Base-by-base conservation (phyloP, 1,140 invertebrate genomes). In the Ceratina calcarata region DNA sequence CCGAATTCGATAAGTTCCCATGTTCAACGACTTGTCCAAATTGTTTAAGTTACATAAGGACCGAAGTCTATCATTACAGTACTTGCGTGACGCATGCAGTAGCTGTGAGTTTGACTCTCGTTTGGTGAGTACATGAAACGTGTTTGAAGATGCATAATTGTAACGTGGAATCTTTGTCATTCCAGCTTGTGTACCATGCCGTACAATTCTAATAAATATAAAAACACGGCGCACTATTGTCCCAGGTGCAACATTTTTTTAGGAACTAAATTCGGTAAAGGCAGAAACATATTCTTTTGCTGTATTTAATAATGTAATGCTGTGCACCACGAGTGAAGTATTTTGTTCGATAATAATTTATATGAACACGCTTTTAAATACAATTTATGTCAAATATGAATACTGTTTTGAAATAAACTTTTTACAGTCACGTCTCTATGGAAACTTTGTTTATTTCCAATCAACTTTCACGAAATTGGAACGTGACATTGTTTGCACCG, bases 41-140 rank as follows among this genome's bases (percentile, higher is more conserved):
- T 53, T 80, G 80, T 57, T 82, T 79, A 45, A 37, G 58, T 65
- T 82, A 69, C 1, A 74, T 82, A 22, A 22, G 27, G n/a, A 82
- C 77, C 0, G 7, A 82, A 4, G 51, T 75, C 20, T 27, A 69
- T 20, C 37, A 45, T 57, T 68, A 75, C 15, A 82, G 27, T 53
- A 82, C 49, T 37, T 2, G 2, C n/a, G 2, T 27, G 15, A 82
- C 80, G 12, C 80, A 79, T 1, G 10, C 15, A 3, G 18, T 72
- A 24, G 69, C 80, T 57, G 51, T 37, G 16, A 22, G 32, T 55
- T 64, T 82, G 16, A 16, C 27, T 51, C 80, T 69, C 1, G 6
- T 79, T 2, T 82, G 80, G 80, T 82, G 51, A 53, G 61, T 68
- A 62, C 32, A 57, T 7, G n/a, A 16, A 57, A 57, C 55, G 3